A percentile compares a stretch with the other conserved stretches of the same genome.
Evolutionary conservation across 2,113 vertebrate genomes (phyloP).

Genomic region (Thomomys bottae): DNA sequence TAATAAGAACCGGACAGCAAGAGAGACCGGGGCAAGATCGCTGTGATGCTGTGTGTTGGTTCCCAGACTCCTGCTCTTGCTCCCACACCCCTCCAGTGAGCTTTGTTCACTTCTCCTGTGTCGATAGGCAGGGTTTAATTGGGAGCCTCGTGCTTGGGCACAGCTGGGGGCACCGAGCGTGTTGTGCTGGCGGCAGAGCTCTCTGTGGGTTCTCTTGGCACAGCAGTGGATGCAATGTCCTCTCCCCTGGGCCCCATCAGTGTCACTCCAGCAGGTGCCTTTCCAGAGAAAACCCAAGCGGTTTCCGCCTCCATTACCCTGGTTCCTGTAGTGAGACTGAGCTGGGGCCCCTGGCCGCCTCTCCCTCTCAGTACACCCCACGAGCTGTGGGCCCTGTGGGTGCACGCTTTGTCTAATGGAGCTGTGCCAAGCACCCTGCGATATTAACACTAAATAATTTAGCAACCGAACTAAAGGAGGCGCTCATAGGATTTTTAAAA

Average conservation of each 20-base stretch:
- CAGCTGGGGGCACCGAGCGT: not conserved
- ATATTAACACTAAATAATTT: slow-evolving; percentile 60
- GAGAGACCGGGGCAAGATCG: not conserved
- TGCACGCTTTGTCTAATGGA: slow-evolving; percentile 69
- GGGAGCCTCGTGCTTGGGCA: not conserved
- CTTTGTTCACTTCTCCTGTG: slow-evolving; percentile 22
- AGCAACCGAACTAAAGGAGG: slow-evolving; percentile 55
- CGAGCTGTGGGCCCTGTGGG: slow-evolving; percentile 52
- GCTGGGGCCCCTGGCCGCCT: not conserved
- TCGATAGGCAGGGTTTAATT: not conserved
- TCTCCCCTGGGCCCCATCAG: not conserved
- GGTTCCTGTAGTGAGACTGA: slow-evolving; percentile 56
- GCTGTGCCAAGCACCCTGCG: slow-evolving; percentile 44
- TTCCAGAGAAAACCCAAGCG: not conserved
- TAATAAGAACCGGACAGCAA: not conserved
- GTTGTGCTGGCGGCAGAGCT: not conserved
- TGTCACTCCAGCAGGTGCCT: slow-evolving; percentile 16
- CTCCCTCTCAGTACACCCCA: slow-evolving; percentile 37
- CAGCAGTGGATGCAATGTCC: not conserved
- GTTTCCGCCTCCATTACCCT: slow-evolving; percentile 44
- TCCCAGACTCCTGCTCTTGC: not conserved
- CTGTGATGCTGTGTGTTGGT: not conserved
- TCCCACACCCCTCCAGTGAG: not conserved
- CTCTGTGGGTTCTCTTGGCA: not conserved
- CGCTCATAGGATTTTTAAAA: slow-evolving; percentile 8